Conservation (phyloP, 2,888 invertebrate genomes). For the Leptura quadrifasciata region DNA sequence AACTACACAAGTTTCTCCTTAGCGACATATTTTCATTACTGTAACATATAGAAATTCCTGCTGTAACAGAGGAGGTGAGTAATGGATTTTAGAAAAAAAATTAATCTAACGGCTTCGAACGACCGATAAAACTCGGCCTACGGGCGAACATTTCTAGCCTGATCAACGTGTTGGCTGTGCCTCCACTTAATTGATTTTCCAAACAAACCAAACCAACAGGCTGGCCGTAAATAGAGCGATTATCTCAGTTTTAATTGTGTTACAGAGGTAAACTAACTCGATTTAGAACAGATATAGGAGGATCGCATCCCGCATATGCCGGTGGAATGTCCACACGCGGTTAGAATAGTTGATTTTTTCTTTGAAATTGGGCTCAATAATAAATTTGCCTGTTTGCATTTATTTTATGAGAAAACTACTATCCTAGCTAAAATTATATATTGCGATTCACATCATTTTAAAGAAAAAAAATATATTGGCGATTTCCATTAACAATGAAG, state of each 20-base stretch:
- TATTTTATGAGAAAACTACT: too few relatives aligned
- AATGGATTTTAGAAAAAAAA: not conserved
- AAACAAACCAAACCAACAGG: conserved; percentile 9
- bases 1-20: conserved; percentile 2
- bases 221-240: conserved; percentile 13
- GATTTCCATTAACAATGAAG: too few relatives aligned
- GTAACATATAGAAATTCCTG: not conserved
- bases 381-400: too few relatives aligned
- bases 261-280: conserved; percentile 23
- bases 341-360: not conserved
- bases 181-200: conserved; percentile 14
- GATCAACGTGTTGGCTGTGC: not conserved
- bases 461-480: too few relatives aligned
- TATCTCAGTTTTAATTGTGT: conserved; percentile 22
- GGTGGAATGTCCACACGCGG: not conserved
- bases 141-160: not conserved
- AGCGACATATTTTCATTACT: conserved; percentile 7
- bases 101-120: not conserved
- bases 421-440: too few relatives aligned
- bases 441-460: too few relatives aligned
- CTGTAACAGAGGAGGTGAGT: not conserved
- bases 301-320: not conserved
- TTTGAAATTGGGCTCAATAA: not conserved
- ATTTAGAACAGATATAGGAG: conserved; percentile 5
- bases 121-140: not conserved